Percentiles rank a stretch among this genome's conserved stretches.
These are phyloP conservation scores for Pseudorhombus dupliciocellatus DNA, from an alignment of 2,113 vertebrate species.

Conservation along the genomic window DNA sequence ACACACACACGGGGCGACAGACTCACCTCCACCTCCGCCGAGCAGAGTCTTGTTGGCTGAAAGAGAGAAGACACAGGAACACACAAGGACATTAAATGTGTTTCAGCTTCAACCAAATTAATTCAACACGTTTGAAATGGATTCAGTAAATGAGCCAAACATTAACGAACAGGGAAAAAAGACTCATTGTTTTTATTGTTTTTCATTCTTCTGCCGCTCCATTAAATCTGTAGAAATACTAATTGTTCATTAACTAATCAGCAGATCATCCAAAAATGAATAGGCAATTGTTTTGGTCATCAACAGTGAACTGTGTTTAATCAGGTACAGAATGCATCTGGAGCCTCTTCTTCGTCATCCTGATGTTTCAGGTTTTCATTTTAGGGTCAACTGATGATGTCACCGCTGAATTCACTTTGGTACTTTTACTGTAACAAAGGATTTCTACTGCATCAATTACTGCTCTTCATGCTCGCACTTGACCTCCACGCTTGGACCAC, in stretches of 20 bases:
- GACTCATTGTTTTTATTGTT: too few relatives aligned
- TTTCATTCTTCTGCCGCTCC: background rate
- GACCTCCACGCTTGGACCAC: slow-evolving; percentile 4
- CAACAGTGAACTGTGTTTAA: background rate
- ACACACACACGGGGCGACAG: too few relatives aligned
- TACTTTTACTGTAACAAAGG: background rate
- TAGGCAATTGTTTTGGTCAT: background rate
- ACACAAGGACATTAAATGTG: background rate
- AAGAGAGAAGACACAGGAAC: slow-evolving; percentile 61
- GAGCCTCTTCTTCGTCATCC: background rate
- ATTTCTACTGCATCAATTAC: background rate
- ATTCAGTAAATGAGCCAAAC: too few relatives aligned
- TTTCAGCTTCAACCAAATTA: background rate
- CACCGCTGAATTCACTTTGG: background rate
- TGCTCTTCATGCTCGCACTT: background rate
- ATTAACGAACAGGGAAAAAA: too few relatives aligned
- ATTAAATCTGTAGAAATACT: background rate
- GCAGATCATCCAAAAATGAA: background rate
- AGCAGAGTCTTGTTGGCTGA: slow-evolving; percentile 90
- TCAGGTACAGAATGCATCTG: background rate
- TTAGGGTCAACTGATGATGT: background rate
- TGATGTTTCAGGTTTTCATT: background rate
- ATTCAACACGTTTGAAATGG: too few relatives aligned
- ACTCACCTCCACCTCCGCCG: slow-evolving; percentile 89
- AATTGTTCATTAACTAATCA: background rate